Percentiles rank a stretch among this genome's conserved stretches.
These are phyloP conservation scores for Antechinus flavipes DNA, from an alignment of 2,113 vertebrate genomes.

Conservation along the genomic window DNA sequence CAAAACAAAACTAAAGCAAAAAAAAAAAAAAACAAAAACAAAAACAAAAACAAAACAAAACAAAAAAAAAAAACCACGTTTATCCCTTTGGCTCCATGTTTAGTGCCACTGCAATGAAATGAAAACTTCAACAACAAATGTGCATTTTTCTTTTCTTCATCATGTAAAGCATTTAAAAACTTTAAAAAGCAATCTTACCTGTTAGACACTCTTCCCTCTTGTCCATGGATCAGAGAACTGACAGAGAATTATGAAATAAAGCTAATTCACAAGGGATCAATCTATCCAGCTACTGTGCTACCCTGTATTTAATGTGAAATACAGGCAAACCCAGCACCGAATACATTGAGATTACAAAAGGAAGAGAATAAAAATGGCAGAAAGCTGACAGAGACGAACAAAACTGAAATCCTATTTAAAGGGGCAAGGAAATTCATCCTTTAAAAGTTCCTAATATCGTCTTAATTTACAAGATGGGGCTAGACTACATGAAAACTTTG, in stretches of 20 bases:
- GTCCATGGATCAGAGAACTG: constrained; percentile 85
- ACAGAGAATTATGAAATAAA: constrained; percentile 86
- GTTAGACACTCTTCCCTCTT: constrained; percentile 80
- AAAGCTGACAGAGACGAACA: constrained; percentile 74
- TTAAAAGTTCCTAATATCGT: constrained; percentile 65
- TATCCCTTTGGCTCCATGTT: constrained; percentile 84
- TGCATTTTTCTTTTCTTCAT: constrained; percentile 86
- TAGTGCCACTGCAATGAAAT: constrained; percentile 85
- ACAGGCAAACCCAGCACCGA: constrained; percentile 82
- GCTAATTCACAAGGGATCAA: constrained; percentile 85
- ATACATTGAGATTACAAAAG: constrained; percentile 86
- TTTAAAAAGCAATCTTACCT: constrained; percentile 92
- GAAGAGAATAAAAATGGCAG: constrained; percentile 82
- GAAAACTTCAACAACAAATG: constrained; percentile 85
- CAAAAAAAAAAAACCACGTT: constrained; percentile 73
- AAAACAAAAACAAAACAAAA: constrained; percentile 60
- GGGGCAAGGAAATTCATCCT: constrained; percentile 55
- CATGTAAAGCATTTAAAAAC: constrained; percentile 89
- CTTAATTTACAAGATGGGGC: constrained; percentile 64
- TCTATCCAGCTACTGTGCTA: constrained; percentile 85
- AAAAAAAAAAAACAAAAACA: constrained; percentile 47
- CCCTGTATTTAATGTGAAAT: constrained; percentile 74
- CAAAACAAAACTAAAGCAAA: not conserved
- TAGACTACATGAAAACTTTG: constrained; percentile 68
- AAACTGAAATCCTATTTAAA: constrained; percentile 70